Evolutionary conservation across 2,797 vertebrate genomes (phyloP).

Genomic region (Hydrophis major): DNA sequence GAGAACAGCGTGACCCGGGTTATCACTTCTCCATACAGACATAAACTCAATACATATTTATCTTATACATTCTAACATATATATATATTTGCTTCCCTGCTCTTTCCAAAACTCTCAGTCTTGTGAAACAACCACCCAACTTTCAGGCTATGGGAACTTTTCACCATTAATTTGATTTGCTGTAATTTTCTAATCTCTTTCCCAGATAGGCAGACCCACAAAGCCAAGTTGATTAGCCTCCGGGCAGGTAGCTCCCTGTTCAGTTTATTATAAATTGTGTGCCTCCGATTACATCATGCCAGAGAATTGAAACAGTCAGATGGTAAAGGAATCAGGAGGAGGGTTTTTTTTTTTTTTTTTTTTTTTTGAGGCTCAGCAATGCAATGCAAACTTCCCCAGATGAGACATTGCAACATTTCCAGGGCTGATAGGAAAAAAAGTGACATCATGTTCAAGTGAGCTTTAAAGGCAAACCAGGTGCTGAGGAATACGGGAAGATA

Average conservation of each 20-base stretch:
- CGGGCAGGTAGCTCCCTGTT: slow-evolving; percentile 32
- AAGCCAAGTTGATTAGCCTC: slow-evolving; percentile 47
- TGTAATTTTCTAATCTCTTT: slow-evolving; percentile 57
- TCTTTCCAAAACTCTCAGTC: neutral
- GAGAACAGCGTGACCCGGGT: too few relatives aligned
- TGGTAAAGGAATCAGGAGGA: slow-evolving; percentile 68
- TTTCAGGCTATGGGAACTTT: neutral
- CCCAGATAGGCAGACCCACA: slow-evolving; percentile 62
- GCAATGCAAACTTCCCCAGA: slow-evolving; percentile 66
- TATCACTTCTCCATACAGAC: too few relatives aligned
- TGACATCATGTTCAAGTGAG: slow-evolving; percentile 77
- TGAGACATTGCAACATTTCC: slow-evolving; percentile 71
- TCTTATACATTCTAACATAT: too few relatives aligned
- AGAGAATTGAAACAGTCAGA: slow-evolving; percentile 68
- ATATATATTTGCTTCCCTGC: neutral
- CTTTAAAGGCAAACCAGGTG: slow-evolving; percentile 77
- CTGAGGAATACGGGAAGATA: slow-evolving; percentile 56
- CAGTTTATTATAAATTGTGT: slow-evolving; percentile 48
- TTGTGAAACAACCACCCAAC: neutral
- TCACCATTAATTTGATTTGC: slow-evolving; percentile 12
- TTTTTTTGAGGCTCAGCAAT: slow-evolving; percentile 64
- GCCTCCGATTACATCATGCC: slow-evolving; percentile 63
- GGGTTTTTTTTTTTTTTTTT: too few relatives aligned
- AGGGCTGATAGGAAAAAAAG: slow-evolving; percentile 63
- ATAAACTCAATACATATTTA: too few relatives aligned